Conservation (phyloP, 2,888 invertebrate species). For the Tetramorium bicarinatum region DNA sequence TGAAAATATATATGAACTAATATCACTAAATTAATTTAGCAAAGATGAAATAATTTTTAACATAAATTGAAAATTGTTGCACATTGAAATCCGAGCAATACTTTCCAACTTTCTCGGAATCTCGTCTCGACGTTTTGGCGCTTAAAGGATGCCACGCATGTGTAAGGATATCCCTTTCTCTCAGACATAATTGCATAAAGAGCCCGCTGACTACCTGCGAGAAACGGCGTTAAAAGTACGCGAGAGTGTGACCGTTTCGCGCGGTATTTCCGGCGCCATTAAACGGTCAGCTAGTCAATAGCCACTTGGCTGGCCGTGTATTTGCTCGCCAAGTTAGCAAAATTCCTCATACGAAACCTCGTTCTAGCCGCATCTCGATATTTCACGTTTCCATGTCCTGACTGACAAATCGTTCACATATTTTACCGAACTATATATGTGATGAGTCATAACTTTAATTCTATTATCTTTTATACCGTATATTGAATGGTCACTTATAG, state of each 20-base stretch:
- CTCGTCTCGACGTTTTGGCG: slow-evolving; percentile 36
- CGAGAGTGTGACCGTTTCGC: slow-evolving; percentile 70
- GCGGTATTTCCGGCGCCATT: slow-evolving; percentile 75
- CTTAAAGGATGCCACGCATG: slow-evolving; percentile 20
- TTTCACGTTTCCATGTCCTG: slow-evolving; percentile 37
- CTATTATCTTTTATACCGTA: neutral
- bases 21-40: neutral
- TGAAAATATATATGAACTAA: neutral
- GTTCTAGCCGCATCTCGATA: slow-evolving; percentile 46
- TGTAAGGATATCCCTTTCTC: slow-evolving; percentile 47
- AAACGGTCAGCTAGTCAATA: slow-evolving; percentile 71
- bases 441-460: slow-evolving; percentile 7
- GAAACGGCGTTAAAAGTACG: slow-evolving; percentile 52
- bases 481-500: neutral
- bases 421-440: neutral
- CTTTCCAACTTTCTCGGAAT: slow-evolving; percentile 52
- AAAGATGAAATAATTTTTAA: neutral
- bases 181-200: slow-evolving; percentile 24
- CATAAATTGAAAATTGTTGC: neutral
- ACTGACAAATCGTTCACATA: slow-evolving; percentile 43
- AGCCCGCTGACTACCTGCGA: slow-evolving; percentile 40
- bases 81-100: slow-evolving; percentile 3
- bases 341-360: slow-evolving; percentile 66
- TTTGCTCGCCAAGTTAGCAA: slow-evolving; percentile 71
- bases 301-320: slow-evolving; percentile 63